phyloP scores from a whole-genome alignment of 2,797 vertebrate genomes.

The Parambassis ranga region DNA sequence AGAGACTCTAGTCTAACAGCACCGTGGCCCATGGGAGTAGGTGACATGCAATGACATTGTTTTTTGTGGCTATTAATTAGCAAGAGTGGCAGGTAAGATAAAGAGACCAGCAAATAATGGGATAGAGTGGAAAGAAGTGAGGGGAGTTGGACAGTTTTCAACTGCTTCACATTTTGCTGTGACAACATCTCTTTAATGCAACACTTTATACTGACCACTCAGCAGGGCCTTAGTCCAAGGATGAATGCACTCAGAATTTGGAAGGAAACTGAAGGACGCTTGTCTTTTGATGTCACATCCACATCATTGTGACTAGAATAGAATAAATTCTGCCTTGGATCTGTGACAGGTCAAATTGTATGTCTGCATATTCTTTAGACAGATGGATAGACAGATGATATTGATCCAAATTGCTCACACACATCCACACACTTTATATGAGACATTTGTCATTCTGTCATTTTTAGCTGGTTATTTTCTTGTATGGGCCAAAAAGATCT shows the following conservation, averaged over 20 bases:
- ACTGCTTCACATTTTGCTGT: background rate
- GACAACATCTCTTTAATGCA: background rate
- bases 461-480: background rate
- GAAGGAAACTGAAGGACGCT: constrained; percentile 30
- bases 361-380: constrained; percentile 39
- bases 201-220: constrained; percentile 8
- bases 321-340: constrained; percentile 30
- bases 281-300: constrained; percentile 24
- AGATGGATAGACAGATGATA: constrained; percentile 28
- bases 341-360: constrained; percentile 31
- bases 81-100: constrained; percentile 18
- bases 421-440: background rate
- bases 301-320: constrained; percentile 23
- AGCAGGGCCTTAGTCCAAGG: constrained; percentile 15
- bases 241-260: constrained; percentile 19
- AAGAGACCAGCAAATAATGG: background rate
- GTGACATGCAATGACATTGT: constrained; percentile 27
- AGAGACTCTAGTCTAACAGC: too few relatives aligned
- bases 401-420: constrained; percentile 17
- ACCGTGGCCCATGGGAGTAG: constrained; percentile 23
- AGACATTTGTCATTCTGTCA: background rate
- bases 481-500: background rate
- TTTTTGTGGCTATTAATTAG: constrained; percentile 46
- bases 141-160: too few relatives aligned
- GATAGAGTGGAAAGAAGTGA: constrained; percentile 2